A percentile compares a stretch with the other conserved stretches of the same genome.
Evolutionary conservation across 1,140 invertebrate genomes (phyloP).

Genomic region (Yoshiicerus persimilis): DNA sequence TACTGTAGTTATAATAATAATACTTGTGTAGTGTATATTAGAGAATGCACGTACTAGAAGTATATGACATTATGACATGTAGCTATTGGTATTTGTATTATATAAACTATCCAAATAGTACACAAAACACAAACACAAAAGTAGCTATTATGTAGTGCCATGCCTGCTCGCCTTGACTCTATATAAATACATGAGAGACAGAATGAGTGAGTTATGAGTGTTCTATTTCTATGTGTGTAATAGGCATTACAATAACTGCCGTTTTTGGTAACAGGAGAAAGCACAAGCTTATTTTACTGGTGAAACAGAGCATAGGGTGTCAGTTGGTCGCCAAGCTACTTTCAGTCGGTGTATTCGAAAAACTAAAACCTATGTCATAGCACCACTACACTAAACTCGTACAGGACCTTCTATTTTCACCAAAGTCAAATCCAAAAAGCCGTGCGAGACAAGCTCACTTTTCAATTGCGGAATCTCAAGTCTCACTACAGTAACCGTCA

Average conservation of each 20-base stretch:
- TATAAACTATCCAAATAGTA: not conserved
- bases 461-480: not conserved
- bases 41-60: too few species aligned
- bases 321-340: not conserved
- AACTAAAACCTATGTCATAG: not conserved
- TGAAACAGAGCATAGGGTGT: not conserved
- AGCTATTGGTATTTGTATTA: not conserved
- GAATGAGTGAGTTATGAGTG: not conserved
- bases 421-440: not conserved
- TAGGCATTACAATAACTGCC: not conserved
- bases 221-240: not conserved
- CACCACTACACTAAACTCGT: too few species aligned
- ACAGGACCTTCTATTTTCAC: not conserved
- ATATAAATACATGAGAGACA: not conserved
- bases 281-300: not conserved
- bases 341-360: too few species aligned
- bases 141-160: not conserved
- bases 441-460: not conserved
- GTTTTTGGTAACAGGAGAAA: not conserved
- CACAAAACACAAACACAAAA: not conserved
- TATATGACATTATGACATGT: not conserved
- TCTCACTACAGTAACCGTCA: not conserved
- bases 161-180: too few species aligned
- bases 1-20: too few species aligned
- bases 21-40: too few species aligned